Conservation (phyloP, 2,113 vertebrate species). For the Gambusia affinis region DNA sequence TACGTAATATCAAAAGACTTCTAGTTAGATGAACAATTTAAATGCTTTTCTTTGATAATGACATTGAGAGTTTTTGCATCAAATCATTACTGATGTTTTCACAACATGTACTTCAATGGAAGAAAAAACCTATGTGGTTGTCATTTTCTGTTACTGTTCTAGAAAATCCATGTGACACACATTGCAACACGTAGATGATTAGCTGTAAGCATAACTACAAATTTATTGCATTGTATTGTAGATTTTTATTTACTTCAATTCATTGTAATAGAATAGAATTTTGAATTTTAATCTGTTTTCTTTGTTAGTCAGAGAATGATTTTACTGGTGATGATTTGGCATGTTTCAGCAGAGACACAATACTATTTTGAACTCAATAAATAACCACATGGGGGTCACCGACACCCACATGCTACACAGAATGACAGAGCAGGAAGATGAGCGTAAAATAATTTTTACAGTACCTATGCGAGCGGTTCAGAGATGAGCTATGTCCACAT, state of each 20-base stretch:
- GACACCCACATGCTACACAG: conserved; percentile 40
- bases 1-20: not conserved
- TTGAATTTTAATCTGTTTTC: not conserved
- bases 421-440: conserved; percentile 43
- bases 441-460: conserved; percentile 43
- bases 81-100: not conserved
- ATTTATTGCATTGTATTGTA: not conserved
- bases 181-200: not conserved
- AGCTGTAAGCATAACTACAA: not conserved
- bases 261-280: not conserved
- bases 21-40: not conserved
- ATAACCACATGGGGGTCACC: conserved; percentile 42
- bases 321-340: conserved; percentile 9
- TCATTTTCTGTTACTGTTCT: not conserved
- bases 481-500: conserved; percentile 38
- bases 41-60: not conserved
- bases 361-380: conserved; percentile 45
- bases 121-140: not conserved
- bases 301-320: not conserved
- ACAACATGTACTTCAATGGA: not conserved
- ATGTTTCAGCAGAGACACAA: conserved; percentile 25
- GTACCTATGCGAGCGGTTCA: conserved; percentile 61
- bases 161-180: not conserved
- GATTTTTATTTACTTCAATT: not conserved
- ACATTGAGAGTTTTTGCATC: not conserved